Evolutionary conservation across 2,888 invertebrate genomes (phyloP), one percentile per base, ranked within the genome.

Genomic region (Operophtera brumata): DNA sequence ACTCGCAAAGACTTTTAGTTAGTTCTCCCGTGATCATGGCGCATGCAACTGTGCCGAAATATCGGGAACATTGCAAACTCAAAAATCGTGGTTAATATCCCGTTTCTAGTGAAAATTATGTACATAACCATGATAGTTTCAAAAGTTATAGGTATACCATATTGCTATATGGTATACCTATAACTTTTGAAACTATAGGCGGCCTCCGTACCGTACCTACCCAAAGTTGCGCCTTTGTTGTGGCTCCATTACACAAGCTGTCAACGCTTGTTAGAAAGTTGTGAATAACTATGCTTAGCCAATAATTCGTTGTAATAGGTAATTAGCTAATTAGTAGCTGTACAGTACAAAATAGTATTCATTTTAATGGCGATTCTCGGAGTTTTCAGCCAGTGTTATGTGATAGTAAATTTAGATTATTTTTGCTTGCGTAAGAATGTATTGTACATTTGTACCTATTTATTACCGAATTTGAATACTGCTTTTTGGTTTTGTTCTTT

Each of bases 321-420:
- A 34, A 13, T 36, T 11, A 10, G 25, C 14, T 41, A 14, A 28
- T 44, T 47, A 39, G 67, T 71, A 62, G 61, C 45, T 64, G 65
- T 67, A 71, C 51, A 63, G 67, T 67, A 70, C 62, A 65, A 59
- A 20, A 61, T 58, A 67, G 51, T 60, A 64, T 65, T 69, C 61
- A 66, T 65, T 56, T 47, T 59, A 56, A 75, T 72, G 71, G 74
- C 70, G 72, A 72, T 77, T 78, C 68, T 46, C 64, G 70, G 69
- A 75, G 76, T 77, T 70, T 69, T 69, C 75, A 78, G 81, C 84
- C 85, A 84, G 81, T 85, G 84, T 70, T 75, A 78, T 84, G 84
- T 86, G 85, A 86, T 86, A 86, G 73, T 78, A 80, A 73, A 43
- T 73, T 34, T 47, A 26, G 20, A 39, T 25, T 43, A 28, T 43